Base-by-base conservation (phyloP, 2,797 vertebrate genomes). In the Poecile montanus region DNA sequence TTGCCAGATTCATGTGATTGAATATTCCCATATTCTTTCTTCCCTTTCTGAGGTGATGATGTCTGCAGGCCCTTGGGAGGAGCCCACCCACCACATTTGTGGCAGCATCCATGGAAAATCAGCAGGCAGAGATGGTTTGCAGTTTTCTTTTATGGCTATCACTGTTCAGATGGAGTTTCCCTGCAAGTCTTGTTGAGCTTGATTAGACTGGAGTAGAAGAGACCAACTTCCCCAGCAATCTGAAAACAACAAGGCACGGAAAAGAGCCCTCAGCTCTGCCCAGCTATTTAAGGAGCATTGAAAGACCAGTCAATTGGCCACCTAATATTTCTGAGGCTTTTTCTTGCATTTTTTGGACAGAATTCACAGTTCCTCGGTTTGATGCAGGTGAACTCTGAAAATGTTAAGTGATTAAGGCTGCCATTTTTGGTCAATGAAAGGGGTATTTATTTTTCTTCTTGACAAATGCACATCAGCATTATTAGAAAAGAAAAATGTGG, bases 391-490 rank as follows among this genome's bases (percentile, higher is more conserved):
- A 83, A 50, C 47, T 89, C 65, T 71, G 67, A 88, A 48, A 56
- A 89, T 16, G 23, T 67, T 51, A 66, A 76, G 29, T 81, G 81
- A 67, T 67, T 53, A 36, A 80, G 47, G 25, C 34, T 91, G 68
- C 40, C 34, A 57, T 54, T 89, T 85, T 84, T 76, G 12, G 40
- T 87, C 72, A 83, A 40, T 93, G 79, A 73, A 87, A 91, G 74
- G 50, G 36, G 29, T 87, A 62, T 95, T 95, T 96, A 75, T 96
- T 96, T 96, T 75, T 96, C 54, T 85, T 80, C 36, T 36, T 91
- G 84, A 74, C 44, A 95, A 94, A 96, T 60, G n/a, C 53, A 80
- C 56, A 90, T 93, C 78, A 96, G 60, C 66, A 88, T 85, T 94
- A 71, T 79, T 78, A 88, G 56, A 88, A 80, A 93, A 83, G 54